Percentiles rank a stretch among this genome's conserved stretches.
Conservation (phyloP, 2,888 invertebrate species). For the Cabera pusaria region DNA sequence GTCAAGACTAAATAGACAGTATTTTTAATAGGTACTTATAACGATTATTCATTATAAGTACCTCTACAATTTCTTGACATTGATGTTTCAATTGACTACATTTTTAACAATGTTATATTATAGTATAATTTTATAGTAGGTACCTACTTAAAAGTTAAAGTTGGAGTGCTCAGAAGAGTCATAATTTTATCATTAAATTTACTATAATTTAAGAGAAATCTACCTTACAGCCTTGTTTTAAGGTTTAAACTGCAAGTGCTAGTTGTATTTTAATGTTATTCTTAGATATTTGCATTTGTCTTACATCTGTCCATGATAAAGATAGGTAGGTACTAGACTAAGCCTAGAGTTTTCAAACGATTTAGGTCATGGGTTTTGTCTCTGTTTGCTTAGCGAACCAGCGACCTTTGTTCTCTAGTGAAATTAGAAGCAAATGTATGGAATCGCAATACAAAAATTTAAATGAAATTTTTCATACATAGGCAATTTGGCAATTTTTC, state of each 20-base stretch:
- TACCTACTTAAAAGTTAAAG: too few species aligned
- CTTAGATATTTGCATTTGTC: slow-evolving; percentile 12
- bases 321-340: slow-evolving; percentile 1
- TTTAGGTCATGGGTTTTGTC: slow-evolving; percentile 37
- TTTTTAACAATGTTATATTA: slow-evolving; percentile 21
- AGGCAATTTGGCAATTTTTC: too few species aligned
- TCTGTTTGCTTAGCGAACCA: too few species aligned
- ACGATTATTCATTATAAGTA: too few species aligned
- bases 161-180: too few species aligned
- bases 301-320: not conserved
- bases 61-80: slow-evolving; percentile 14
- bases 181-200: slow-evolving; percentile 4
- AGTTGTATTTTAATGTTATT: not conserved
- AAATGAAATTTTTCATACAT: too few species aligned
- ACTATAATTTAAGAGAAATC: not conserved
- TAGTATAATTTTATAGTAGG: too few species aligned
- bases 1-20: too few species aligned
- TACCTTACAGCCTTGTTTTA: slow-evolving; percentile 1
- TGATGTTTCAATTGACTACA: slow-evolving; percentile 12
- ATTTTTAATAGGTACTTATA: too few species aligned
- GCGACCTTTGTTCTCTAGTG: too few species aligned
- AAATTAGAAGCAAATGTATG: too few species aligned
- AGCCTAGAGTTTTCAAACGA: slow-evolving; percentile 33
- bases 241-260: not conserved
- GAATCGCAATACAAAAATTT: too few species aligned